Base-by-base conservation (phyloP, 2,888 invertebrate genomes). In the Marasmarcha lunaedactyla region DNA sequence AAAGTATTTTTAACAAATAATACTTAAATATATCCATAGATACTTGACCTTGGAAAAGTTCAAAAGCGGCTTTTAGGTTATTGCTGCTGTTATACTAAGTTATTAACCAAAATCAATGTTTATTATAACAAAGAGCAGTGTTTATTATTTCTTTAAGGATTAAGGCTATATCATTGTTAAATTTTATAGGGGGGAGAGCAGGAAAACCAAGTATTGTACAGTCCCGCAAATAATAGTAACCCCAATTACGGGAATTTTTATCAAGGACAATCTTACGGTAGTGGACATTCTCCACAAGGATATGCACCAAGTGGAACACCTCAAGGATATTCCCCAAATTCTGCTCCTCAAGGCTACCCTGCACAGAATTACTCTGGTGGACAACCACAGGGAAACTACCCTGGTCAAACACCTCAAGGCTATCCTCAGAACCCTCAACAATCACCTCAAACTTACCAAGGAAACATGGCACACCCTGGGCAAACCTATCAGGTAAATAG, bases 401-500 rank as follows among this genome's bases (percentile, higher is more conserved):
- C 70, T n/a, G 71, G 66, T 11, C 76, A 67, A 39, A 46, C 67
- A n/a, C 54, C 67, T 9, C 78, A 78, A 37, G 71, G 63, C 9
- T 83, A 81, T 45, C 71, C 78, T n/a, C 51, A 65, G 2, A 81
- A 78, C 46, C 65, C 76, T 27, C 79, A 78, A 48, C 81, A 73
- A 46, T 62, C 79, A 14, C 68, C 79, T 14, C 83, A 81, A 49
- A 68, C 54, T 45, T 81, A 78, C 50, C 77, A 76, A 47, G 74
- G 69, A 33, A 76, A 59, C 48, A 76, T 85, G 50, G 70, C 72
- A 25, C 81, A 81, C 50, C 71, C 79, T 37, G 66, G 84, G 34
- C 86, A 87, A 52, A 69, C 81, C 45, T 87, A 86, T 47, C 87
- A 86, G 66, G 87, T 79, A 62, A 20, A 3, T 20, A 20, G n/a